Conservation (phyloP, 2,888 invertebrate species). For the Pristionchus entomophagus region DNA sequence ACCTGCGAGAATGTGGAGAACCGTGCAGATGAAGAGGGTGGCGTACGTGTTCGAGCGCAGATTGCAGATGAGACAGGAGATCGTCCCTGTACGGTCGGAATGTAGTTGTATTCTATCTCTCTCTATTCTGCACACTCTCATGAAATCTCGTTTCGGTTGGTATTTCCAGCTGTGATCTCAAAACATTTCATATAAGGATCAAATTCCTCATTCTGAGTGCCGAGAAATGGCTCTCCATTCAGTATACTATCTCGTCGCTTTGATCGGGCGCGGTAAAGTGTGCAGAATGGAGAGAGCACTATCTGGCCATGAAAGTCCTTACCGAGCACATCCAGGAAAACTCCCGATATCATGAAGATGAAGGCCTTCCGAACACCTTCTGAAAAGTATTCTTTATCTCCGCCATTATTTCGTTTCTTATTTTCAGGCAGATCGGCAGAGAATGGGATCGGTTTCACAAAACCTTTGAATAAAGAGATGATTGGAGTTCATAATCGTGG, state of each 20-base stretch:
- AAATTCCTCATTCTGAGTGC: too few relatives aligned
- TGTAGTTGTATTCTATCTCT: too few relatives aligned
- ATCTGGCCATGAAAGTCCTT: not conserved
- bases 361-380: conserved; percentile 70
- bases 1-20: conserved; percentile 74
- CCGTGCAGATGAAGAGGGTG: conserved; percentile 65
- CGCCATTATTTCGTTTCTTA: not conserved
- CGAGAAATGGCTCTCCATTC: too few relatives aligned
- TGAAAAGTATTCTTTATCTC: conserved; percentile 60
- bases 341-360: conserved; percentile 69
- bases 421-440: not conserved
- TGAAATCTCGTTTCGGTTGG: too few relatives aligned
- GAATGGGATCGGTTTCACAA: too few relatives aligned
- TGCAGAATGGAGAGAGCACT: not conserved
- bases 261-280: not conserved
- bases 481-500: too few relatives aligned
- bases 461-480: too few relatives aligned
- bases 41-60: conserved; percentile 67
- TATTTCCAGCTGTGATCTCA: too few relatives aligned
- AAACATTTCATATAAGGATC: too few relatives aligned
- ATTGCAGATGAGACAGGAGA: conserved; percentile 64
- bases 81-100: conserved; percentile 52
- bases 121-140: too few relatives aligned
- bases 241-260: not conserved
- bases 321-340: conserved; percentile 56